Evolutionary conservation across 2,797 vertebrate species (phyloP).

Genomic region (Sebastiscus tertius): DNA sequence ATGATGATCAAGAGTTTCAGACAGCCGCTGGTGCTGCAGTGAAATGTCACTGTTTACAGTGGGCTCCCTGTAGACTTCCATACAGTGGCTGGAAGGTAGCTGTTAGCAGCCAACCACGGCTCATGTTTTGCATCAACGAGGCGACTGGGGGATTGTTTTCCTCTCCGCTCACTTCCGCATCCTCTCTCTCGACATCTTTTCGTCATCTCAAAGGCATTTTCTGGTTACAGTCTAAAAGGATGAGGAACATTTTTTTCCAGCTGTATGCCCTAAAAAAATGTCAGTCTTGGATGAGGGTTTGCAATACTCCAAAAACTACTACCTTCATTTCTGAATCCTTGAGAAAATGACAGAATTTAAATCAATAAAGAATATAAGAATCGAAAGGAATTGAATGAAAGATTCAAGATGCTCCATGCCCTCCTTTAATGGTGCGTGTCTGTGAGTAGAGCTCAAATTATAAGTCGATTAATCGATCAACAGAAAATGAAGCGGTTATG

Average conservation of each 20-base stretch:
- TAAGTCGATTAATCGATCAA: background rate
- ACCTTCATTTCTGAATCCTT: background rate
- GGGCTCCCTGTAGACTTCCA: constrained; percentile 44
- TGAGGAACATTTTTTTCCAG: background rate
- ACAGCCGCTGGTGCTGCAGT: constrained; percentile 21
- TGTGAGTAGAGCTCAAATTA: background rate
- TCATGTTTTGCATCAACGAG: constrained; percentile 51
- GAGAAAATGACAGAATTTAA: background rate
- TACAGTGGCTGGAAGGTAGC: constrained; percentile 33
- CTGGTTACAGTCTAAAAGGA: constrained; percentile 26
- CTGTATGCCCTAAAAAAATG: constrained; percentile 4
- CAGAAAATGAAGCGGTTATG: background rate
- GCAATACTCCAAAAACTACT: background rate
- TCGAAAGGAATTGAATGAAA: background rate
- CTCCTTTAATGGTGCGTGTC: background rate
- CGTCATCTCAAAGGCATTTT: constrained; percentile 40
- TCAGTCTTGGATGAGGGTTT: background rate
- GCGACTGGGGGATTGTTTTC: constrained; percentile 41
- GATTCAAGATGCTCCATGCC: background rate
- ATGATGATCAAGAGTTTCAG: constrained; percentile 21
- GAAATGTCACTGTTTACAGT: constrained; percentile 52
- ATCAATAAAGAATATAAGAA: background rate
- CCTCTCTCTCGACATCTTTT: constrained; percentile 16
- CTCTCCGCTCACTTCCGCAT: constrained; percentile 35
- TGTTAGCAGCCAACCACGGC: constrained; percentile 44